Evolutionary conservation across 2,113 vertebrate genomes (phyloP), one percentile per base, ranked within the genome.

Genomic region (Charina bottae): DNA sequence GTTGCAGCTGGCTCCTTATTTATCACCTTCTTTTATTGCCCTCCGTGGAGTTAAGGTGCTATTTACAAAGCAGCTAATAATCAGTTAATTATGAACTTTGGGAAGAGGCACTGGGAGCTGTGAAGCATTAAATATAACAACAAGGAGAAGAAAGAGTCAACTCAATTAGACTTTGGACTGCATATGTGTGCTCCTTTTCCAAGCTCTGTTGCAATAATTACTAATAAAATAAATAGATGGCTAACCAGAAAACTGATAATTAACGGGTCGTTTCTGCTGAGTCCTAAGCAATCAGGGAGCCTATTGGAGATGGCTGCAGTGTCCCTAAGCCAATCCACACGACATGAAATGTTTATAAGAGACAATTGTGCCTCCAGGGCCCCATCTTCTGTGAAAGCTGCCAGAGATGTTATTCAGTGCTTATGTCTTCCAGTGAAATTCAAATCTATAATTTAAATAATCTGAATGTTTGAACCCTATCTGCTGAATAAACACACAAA

Each of bases 391-490:
- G 95, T 97, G 97, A 97, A 96, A 97, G 97, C 98, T 97, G 97
- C 98, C 98, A 98, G 97, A 97, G 97, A 98, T 98, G 97, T 97
- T 98, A 98, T 98, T 98, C 98, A 97, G 97, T 96, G 97, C 97
- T 97, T 97, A 97, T 97, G 98, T 98, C 98, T 98, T 98, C 97
- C 97, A 98, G 98, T 98, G 98, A 98, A 98, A 98, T 98, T 98
- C 97, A 98, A 98, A 98, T 98, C 98, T 98, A 98, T 98, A 98
- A 98, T 98, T 99, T 98, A 98, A 98, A 98, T 99, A 99, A 99
- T 99, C 98, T 98, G 97, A 98, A 97, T 98, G 98, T 99, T 99
- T 98, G 98, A 98, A 98, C 97, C 98, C 97, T 98, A 98, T 99
- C 98, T 98, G 98, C 98, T 98, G 98, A 98, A 98, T 99, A 99